Evolutionary conservation across 2,113 vertebrate genomes (phyloP), one percentile per base, ranked within the genome.

Genomic region (Heterotilapia buettikoferi): DNA sequence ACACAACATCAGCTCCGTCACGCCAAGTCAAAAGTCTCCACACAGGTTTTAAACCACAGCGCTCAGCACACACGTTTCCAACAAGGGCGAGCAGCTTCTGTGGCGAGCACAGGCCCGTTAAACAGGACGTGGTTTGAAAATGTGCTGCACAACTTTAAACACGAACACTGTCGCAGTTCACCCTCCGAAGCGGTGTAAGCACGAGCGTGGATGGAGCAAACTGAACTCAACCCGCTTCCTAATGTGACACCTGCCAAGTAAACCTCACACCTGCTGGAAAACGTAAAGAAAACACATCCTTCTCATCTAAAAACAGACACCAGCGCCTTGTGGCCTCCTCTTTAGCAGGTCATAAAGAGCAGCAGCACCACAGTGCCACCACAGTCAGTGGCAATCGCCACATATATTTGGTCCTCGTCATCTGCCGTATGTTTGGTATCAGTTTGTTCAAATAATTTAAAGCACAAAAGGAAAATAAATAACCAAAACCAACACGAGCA

Each of bases 191-290:
- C 6, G 21, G n/a, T 29, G 1, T 0, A 31, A 76, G 66, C 38
- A 0, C 6, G 6, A 31, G 24, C 4, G 16, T 76, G 43, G 71
- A 43, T 2, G 13, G 68, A 73, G 40, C 40, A 16, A 73, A 26
- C 40, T 16, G 0, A 45, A 43, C 66, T 71, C n/a, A 26, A 19
- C 24, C 0, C 1, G 1, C 24, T 19, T 76, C 40, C 43, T 47
- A 29, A 0, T 7, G 43, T 19, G 71, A 31, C 16, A 50, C 18
- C 38, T 24, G 13, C 12, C 36, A 43, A 0, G n/a, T 40, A 24
- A 21, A 40, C 12, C 38, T 40, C 66, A 71, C 36, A 21, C 10
- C 38, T 73, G 21, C 68, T 26, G 71, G 6, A 3, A 47, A 50
- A 31, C 0, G 0, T 12, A 19, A 78, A 78, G 71, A 50, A 50